Base-by-base conservation (phyloP, 2,888 invertebrate genomes). In the Euplexia lucipara region DNA sequence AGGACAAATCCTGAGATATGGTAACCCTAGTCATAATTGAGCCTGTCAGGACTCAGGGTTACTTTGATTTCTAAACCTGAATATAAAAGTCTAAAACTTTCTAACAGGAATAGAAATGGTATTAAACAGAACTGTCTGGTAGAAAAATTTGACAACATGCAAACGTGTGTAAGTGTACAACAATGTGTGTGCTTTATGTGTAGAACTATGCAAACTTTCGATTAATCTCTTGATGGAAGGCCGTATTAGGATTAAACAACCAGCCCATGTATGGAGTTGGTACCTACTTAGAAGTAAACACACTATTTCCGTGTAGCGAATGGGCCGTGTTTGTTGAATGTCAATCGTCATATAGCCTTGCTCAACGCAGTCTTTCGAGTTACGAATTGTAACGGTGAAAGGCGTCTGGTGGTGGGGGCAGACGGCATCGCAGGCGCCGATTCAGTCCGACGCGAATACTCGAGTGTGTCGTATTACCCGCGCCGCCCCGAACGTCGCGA, bases 311-410 rank as follows among this genome's bases (percentile, higher is more conserved):
- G 92, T 92, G 85, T 89, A 85, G 85, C 83, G 78, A 87, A 83
- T 83, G 84, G 83, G 87, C 86, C 81, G 89, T 91, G 92, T 92
- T 92, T 93, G 93, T 91, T 93, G 90, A 93, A 93, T 94, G 94
- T 94, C 94, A 94, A 90, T 94, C 94, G 91, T 90, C 92, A 86
- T 89, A 89, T 86, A 93, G 94, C 94, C 94, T 95, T 94, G 94
- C 93, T 90, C 87, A 93, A 93, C 91, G 82, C 86, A 83, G 90
- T 91, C 86, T 91, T 91, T 93, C 87, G 90, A 90, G 90, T 87
- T 89, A 90, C 90, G 88, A 92, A 92, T 90, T 91, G 93, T 91
- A 89, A 89, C 92, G 91, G 90, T 84, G 89, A 91, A 92, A 91
- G 92, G 94, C 90, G 87, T 83, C 63, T 63, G 56, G 47, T 76